Evolutionary conservation across 2,113 vertebrate species (phyloP).

Genomic region (Acanthisitta chloris): DNA sequence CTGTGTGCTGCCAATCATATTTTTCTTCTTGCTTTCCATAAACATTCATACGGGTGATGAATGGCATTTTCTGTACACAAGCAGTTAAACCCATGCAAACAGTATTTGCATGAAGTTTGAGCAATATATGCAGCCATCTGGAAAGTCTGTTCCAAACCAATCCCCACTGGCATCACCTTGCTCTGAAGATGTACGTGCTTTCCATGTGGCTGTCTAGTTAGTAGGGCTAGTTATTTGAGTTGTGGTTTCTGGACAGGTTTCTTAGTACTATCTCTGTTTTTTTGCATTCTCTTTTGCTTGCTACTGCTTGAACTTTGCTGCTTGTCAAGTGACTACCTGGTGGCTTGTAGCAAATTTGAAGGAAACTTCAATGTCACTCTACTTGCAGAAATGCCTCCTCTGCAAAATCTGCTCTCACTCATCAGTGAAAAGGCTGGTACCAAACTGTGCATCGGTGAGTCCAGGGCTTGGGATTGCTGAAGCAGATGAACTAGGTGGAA

Average conservation of each 20-base stretch:
- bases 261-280: background rate
- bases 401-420: background rate
- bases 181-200: background rate
- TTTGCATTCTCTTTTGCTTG: background rate
- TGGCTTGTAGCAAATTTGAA: background rate
- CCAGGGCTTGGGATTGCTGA: background rate
- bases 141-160: constrained; percentile 9
- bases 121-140: constrained; percentile 38
- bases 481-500: background rate
- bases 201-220: constrained; percentile 31
- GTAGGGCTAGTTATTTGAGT: background rate
- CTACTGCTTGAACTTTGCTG: constrained; percentile 5
- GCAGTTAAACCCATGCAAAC: background rate
- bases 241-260: constrained; percentile 4
- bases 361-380: constrained; percentile 6
- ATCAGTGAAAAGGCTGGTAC: background rate
- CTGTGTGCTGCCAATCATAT: background rate
- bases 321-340: background rate
- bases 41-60: background rate
- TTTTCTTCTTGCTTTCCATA: background rate
- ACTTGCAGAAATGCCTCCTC: background rate
- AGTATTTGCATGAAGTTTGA: constrained; percentile 11
- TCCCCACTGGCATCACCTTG: constrained; percentile 44
- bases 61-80: background rate
- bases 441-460: background rate